Evolutionary conservation across 2,113 vertebrate species (phyloP).

Genomic region (Trematomus loennbergii): DNA sequence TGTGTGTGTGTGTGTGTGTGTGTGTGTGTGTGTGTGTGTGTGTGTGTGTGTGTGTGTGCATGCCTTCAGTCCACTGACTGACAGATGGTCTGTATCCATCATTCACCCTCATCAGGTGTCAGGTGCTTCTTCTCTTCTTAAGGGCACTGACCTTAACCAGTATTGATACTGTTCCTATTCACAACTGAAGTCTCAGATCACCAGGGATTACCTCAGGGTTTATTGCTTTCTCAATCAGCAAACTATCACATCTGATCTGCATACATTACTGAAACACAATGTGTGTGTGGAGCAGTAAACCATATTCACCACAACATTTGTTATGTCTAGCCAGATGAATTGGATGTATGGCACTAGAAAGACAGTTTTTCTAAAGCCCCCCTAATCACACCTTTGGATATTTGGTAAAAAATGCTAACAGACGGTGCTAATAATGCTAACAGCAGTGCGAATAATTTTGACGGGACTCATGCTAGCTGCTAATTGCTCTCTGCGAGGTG

Average conservation of each 20-base stretch:
- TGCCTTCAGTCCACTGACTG: not conserved
- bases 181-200: not conserved
- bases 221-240: not conserved
- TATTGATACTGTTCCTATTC: not conserved
- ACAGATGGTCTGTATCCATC: not conserved
- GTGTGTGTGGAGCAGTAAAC: not conserved
- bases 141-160: slow-evolving; percentile 4
- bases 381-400: too few species aligned
- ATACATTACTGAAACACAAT: not conserved
- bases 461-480: too few species aligned
- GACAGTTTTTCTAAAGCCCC: too few species aligned
- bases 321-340: too few species aligned
- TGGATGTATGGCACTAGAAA: too few species aligned
- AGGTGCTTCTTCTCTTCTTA: not conserved
- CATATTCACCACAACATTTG: too few species aligned
- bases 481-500: too few species aligned
- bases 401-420: too few species aligned
- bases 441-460: too few species aligned
- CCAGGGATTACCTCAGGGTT: slow-evolving; percentile 5
- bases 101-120: slow-evolving; percentile 16
- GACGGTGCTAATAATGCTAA: too few species aligned
- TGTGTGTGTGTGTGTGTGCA: not conserved
- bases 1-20: slow-evolving; percentile 20
- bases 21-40: slow-evolving; percentile 15
- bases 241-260: not conserved